phyloP scores from a whole-genome alignment of 1,140 invertebrate genomes.

The Zaprionus davidi region DNA sequence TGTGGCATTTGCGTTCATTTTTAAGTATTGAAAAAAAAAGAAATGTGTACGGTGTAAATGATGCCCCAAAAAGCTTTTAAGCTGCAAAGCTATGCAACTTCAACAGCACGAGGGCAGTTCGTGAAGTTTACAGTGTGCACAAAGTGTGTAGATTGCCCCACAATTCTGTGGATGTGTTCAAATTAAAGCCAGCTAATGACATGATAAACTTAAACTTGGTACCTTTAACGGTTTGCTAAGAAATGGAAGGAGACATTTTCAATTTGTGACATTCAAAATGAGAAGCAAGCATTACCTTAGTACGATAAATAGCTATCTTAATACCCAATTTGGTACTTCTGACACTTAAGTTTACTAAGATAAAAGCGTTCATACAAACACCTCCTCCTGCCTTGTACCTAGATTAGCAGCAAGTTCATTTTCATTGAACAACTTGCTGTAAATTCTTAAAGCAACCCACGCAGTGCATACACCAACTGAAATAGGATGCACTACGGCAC shows the following conservation, averaged over 20 bases:
- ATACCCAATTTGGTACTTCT: neutral
- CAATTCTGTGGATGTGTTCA: neutral
- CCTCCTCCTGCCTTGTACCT: no score
- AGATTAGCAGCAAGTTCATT: neutral
- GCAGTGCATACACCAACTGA: slow-evolving; percentile 14
- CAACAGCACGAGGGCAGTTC: neutral
- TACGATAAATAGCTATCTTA: neutral
- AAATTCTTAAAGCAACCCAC: slow-evolving; percentile 6
- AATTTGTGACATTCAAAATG: neutral
- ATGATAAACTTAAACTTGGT: no score
- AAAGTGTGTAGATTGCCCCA: neutral
- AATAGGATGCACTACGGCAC: slow-evolving; percentile 20
- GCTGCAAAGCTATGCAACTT: slow-evolving; percentile 42
- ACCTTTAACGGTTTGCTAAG: no score
- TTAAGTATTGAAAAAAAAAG: slow-evolving; percentile 57
- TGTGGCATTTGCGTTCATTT: slow-evolving; percentile 53
- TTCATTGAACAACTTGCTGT: neutral
- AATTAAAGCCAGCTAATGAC: neutral
- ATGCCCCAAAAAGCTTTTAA: slow-evolving; percentile 62
- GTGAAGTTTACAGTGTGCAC: neutral
- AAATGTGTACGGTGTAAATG: slow-evolving; percentile 57
- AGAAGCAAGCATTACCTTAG: neutral
- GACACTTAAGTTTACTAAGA: neutral
- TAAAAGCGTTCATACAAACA: neutral
- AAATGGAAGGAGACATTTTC: no score